phyloP scores from a whole-genome alignment of 2,797 vertebrate genomes.

The Coregonus sp. region DNA sequence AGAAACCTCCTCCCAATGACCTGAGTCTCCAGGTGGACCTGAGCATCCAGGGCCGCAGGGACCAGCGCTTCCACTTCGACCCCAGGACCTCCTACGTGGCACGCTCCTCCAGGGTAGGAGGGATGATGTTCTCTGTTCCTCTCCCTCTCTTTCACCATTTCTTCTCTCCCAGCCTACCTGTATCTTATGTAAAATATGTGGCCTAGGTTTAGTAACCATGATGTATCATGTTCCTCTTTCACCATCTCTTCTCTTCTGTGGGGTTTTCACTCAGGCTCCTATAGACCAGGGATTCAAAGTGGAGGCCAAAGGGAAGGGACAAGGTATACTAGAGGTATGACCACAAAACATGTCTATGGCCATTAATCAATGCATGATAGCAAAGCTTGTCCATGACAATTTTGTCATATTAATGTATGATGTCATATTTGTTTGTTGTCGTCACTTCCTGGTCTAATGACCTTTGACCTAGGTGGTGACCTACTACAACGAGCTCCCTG shows the following conservation, averaged over 20 bases:
- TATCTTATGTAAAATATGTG: no score
- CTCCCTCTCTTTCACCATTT: background rate
- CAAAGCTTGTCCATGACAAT: background rate
- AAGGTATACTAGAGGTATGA: slow-evolving; percentile 76
- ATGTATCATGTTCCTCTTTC: background rate
- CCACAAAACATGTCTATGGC: background rate
- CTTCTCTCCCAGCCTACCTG: background rate
- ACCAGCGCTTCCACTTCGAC: slow-evolving; percentile 63
- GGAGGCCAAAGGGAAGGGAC: slow-evolving; percentile 67
- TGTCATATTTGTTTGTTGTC: background rate
- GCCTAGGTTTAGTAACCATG: no score
- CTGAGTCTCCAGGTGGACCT: slow-evolving; percentile 69
- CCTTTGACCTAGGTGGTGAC: slow-evolving; percentile 70
- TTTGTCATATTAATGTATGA: background rate
- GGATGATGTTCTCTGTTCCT: background rate
- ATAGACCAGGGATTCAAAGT: slow-evolving; percentile 61
- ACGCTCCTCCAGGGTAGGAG: slow-evolving; percentile 64
- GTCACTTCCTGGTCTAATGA: background rate
- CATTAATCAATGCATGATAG: no score
- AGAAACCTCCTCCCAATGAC: slow-evolving; percentile 52
- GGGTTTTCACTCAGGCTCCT: slow-evolving; percentile 58
- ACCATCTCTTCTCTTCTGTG: slow-evolving; percentile 9
- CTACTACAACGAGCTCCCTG: slow-evolving; percentile 75
- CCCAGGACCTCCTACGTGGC: slow-evolving; percentile 52
- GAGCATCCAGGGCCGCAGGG: slow-evolving; percentile 63